These are phyloP conservation scores for Pollenia angustigena DNA, from an alignment of 2,888 invertebrate species.

Conservation along the genomic window DNA sequence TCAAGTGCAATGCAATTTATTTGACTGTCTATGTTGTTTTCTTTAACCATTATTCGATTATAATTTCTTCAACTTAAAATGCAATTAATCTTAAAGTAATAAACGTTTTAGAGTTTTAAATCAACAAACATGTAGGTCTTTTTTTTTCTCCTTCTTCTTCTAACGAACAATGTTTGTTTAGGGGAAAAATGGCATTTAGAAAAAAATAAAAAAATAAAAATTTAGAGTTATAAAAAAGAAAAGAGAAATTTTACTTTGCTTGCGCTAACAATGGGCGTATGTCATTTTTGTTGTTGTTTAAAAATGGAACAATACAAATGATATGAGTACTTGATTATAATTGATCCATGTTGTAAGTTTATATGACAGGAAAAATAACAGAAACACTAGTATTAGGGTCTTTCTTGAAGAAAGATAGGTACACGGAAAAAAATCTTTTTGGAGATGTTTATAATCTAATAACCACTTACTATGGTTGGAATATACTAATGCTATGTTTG, in stretches of 20 bases:
- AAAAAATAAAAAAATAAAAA: too few species aligned
- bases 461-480: too few species aligned
- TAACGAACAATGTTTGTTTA: neutral
- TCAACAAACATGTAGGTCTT: conserved; percentile 59
- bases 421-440: too few species aligned
- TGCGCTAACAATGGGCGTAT: conserved; percentile 62
- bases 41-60: conserved; percentile 69
- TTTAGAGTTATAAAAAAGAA: conserved; percentile 25
- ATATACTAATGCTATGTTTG: too few species aligned
- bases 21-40: conserved; percentile 68
- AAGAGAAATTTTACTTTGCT: conserved; percentile 51
- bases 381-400: neutral
- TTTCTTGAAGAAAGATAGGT: neutral
- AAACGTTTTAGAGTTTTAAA: conserved; percentile 58
- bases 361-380: conserved; percentile 28
- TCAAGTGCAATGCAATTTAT: conserved; percentile 73
- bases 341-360: conserved; percentile 33
- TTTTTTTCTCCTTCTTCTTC: neutral
- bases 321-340: conserved; percentile 51
- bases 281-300: conserved; percentile 32
- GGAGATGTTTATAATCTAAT: too few species aligned
- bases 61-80: conserved; percentile 72
- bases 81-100: conserved; percentile 72
- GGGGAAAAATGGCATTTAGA: neutral
- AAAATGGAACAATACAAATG: conserved; percentile 60